Percentiles rank a stretch among this genome's conserved stretches.
Conservation (phyloP, 2,797 vertebrate species). For the Chloroceryle amazona region DNA sequence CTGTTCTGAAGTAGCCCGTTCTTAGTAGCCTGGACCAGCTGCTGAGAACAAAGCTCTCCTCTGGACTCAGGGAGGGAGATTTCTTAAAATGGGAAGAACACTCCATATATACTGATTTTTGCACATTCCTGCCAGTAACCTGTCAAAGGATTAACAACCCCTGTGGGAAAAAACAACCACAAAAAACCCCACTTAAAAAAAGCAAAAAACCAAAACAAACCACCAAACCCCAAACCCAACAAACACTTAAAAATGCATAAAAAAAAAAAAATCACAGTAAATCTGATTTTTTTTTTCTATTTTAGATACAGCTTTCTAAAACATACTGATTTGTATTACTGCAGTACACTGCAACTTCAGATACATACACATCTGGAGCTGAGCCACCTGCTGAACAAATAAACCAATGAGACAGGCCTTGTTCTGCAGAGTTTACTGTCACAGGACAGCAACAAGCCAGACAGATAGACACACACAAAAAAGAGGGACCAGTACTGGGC, state of each 20-base stretch:
- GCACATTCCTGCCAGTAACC: not conserved
- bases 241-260: not conserved
- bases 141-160: not conserved
- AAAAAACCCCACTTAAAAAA: not conserved
- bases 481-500: not conserved
- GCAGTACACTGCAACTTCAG: not conserved
- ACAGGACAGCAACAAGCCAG: not conserved
- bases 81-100: not conserved
- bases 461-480: not conserved
- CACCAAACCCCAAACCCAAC: not conserved
- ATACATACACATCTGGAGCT: slow-evolving; percentile 20
- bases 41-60: not conserved
- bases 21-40: not conserved
- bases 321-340: not conserved
- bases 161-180: not conserved
- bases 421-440: not conserved
- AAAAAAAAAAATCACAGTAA: not conserved
- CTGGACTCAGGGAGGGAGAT: not conserved
- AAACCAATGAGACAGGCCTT: not conserved
- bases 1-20: not conserved
- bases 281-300: not conserved
- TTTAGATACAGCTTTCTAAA: not conserved
- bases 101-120: not conserved
- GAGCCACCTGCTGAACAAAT: slow-evolving; percentile 28
- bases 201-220: rapidly evolving